phyloP scores from a whole-genome alignment of 2,888 invertebrate genomes.

The Acanthosepion lycidas region DNA sequence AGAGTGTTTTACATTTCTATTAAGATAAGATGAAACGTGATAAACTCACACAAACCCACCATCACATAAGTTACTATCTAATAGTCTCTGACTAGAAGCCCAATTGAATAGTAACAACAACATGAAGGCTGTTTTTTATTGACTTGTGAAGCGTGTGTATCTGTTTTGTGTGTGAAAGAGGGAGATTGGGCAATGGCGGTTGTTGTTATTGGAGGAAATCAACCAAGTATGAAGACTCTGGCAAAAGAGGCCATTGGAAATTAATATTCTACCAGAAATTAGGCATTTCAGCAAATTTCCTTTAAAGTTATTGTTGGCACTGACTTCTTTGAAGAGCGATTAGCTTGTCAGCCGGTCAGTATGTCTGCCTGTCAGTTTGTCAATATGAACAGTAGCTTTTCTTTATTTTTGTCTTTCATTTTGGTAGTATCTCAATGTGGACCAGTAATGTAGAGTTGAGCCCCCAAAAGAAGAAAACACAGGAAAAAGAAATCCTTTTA shows the following conservation, averaged over 20 bases:
- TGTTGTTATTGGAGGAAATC: background rate
- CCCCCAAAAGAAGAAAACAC: background rate
- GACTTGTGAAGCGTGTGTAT: background rate
- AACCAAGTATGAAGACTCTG: background rate
- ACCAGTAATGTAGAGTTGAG: background rate
- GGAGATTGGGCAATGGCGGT: too few relatives aligned
- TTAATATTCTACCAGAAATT: slow-evolving; percentile 6
- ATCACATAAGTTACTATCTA: background rate
- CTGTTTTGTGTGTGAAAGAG: background rate
- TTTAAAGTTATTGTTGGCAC: slow-evolving; percentile 4
- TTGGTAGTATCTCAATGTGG: background rate
- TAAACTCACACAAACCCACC: background rate
- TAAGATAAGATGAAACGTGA: background rate
- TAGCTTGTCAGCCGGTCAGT: background rate
- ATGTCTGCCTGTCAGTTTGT: background rate
- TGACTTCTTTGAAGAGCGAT: slow-evolving; percentile 15
- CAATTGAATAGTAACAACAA: slow-evolving; percentile 9
- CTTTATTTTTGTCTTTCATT: background rate
- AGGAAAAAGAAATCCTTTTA: background rate
- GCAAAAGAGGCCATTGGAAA: slow-evolving; percentile 33
- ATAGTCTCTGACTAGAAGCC: background rate
- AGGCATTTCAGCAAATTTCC: slow-evolving; percentile 33
- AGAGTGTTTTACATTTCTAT: slow-evolving; percentile 6
- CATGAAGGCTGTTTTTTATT: background rate
- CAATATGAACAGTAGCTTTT: background rate